phyloP scores from a whole-genome alignment of 2,888 invertebrate genomes.

The Acheta domesticus region DNA sequence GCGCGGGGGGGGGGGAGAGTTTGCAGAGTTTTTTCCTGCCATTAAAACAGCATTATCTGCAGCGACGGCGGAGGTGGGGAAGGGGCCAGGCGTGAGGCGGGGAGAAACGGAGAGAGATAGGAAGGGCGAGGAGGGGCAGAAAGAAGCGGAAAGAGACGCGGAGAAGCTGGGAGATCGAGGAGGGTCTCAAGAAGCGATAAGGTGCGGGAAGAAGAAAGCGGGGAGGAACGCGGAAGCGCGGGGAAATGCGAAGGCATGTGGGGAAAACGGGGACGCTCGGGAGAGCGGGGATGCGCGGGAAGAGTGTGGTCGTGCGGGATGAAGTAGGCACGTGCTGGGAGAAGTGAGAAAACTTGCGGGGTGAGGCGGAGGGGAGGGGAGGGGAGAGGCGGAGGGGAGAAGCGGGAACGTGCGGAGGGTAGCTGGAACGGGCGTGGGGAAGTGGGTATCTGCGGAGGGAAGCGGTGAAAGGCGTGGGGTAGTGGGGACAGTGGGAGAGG shows the following conservation, averaged over 20 bases:
- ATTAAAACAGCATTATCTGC: conserved; percentile 9
- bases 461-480: neutral
- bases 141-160: neutral
- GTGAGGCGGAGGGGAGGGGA: neutral
- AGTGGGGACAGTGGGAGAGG: no score
- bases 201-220: neutral
- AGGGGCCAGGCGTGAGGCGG: neutral
- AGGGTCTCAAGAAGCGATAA: neutral
- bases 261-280: no score
- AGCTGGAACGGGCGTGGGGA: neutral
- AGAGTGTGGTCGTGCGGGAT: no score
- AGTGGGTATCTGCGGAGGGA: neutral
- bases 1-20: neutral
- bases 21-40: conserved; percentile 5
- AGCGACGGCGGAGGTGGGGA: neutral
- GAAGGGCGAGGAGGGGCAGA: neutral
- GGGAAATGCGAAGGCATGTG: no score
- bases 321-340: no score
- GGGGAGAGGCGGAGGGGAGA: neutral
- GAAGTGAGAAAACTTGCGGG: no score
- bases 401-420: neutral
- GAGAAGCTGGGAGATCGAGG: neutral
- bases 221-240: neutral
- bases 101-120: neutral
- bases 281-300: no score